phyloP scores from a whole-genome alignment of 2,797 vertebrate species.

The Thunnus albacares region DNA sequence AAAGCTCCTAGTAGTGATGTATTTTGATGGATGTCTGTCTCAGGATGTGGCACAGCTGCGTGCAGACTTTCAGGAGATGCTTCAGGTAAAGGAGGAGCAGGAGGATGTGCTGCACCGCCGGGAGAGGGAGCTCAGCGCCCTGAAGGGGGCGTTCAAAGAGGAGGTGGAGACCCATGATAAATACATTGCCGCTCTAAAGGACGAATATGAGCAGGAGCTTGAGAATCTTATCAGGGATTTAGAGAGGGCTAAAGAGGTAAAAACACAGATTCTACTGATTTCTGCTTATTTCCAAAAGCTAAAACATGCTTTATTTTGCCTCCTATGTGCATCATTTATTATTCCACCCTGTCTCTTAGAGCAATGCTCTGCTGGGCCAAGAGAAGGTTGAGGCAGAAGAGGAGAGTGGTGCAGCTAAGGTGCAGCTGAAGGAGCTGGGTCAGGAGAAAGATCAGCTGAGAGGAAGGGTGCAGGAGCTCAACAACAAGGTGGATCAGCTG shows the following conservation, averaged over 20 bases:
- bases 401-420: conserved; percentile 74
- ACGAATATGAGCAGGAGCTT: conserved; percentile 89
- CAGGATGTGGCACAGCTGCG: conserved; percentile 92
- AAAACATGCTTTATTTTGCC: not conserved
- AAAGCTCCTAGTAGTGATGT: conserved; percentile 16
- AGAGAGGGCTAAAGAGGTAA: conserved; percentile 89
- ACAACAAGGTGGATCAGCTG: conserved; percentile 84
- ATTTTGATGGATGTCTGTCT: conserved; percentile 18
- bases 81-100: conserved; percentile 91
- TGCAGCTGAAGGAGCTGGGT: conserved; percentile 80
- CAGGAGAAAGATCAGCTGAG: conserved; percentile 88
- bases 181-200: conserved; percentile 92
- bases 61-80: conserved; percentile 89
- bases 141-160: conserved; percentile 94
- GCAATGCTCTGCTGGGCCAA: conserved; percentile 81
- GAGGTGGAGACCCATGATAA: conserved; percentile 93
- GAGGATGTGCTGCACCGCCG: conserved; percentile 90
- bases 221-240: conserved; percentile 85
- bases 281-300: not conserved
- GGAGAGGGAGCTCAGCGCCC: conserved; percentile 91
- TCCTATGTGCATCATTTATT: not conserved
- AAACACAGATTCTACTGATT: not conserved
- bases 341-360: conserved; percentile 79
- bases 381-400: conserved; percentile 84
- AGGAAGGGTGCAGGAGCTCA: conserved; percentile 82